A percentile compares a stretch with the other conserved stretches of the same genome.
phyloP scores from a whole-genome alignment of 2,888 invertebrate genomes.

The Xanthia togata region DNA sequence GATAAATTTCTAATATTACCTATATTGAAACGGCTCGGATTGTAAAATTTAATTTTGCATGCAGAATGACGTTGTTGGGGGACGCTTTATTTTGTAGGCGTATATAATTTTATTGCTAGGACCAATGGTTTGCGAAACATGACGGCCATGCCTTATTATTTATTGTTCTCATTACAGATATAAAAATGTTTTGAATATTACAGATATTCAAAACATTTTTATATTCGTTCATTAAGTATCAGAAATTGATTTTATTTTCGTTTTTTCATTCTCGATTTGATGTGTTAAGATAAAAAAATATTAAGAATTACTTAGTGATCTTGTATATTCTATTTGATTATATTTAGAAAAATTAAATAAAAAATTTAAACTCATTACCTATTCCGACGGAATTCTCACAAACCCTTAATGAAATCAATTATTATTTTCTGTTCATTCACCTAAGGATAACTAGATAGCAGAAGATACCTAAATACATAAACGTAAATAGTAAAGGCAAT shows the following conservation, averaged over 20 bases:
- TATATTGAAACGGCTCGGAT: slow-evolving; percentile 88
- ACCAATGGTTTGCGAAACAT: slow-evolving; percentile 89
- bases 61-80: slow-evolving; percentile 85
- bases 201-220: too few species aligned
- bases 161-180: slow-evolving; percentile 67
- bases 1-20: slow-evolving; percentile 89
- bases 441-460: not conserved
- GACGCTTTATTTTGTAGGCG: slow-evolving; percentile 89
- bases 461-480: not conserved
- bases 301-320: too few species aligned
- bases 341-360: too few species aligned
- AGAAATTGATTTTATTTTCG: not conserved
- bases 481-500: not conserved
- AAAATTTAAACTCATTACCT: not conserved
- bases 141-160: slow-evolving; percentile 80
- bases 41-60: slow-evolving; percentile 90
- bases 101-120: slow-evolving; percentile 90
- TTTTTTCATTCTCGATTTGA: not conserved
- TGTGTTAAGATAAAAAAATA: not conserved
- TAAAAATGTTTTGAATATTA: slow-evolving; percentile 26
- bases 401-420: not conserved
- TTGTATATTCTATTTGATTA: not conserved
- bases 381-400: not conserved
- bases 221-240: too few species aligned
- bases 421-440: too few species aligned